phyloP scores from a whole-genome alignment of 1,140 invertebrate species.

The Nasonia vitripennis region DNA sequence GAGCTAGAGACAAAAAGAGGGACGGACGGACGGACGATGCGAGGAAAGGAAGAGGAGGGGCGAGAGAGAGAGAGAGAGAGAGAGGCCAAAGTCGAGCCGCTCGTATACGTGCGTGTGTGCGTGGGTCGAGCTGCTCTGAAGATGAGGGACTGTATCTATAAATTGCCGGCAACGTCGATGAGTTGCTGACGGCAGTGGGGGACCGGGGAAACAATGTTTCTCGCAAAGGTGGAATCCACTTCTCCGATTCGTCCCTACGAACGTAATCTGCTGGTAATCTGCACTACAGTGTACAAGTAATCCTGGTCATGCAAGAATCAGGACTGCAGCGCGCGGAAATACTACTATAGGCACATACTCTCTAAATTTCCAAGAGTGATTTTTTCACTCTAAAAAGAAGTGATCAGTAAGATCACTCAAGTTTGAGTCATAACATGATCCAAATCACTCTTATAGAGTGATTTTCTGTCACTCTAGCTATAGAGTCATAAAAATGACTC shows the following conservation, averaged over 20 bases:
- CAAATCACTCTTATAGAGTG: too few species aligned
- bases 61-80: background rate
- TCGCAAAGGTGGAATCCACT: too few species aligned
- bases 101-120: background rate
- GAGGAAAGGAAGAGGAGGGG: conserved; percentile 5
- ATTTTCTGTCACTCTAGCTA: too few species aligned
- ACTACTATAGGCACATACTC: background rate
- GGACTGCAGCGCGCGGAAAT: background rate
- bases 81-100: conserved; percentile 36
- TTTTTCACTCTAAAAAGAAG: too few species aligned
- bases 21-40: background rate
- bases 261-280: background rate
- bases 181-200: too few species aligned
- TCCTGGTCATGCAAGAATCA: background rate
- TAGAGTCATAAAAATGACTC: too few species aligned
- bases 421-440: too few species aligned
- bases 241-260: background rate
- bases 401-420: too few species aligned
- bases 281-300: background rate
- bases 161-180: too few species aligned
- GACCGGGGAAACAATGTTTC: too few species aligned
- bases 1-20: conserved; percentile 23
- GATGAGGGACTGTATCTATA: too few species aligned
- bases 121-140: background rate
- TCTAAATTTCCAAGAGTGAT: too few species aligned